Percentiles rank a stretch among this genome's conserved stretches.
These are phyloP conservation scores for Sepioteuthis lessoniana DNA, from an alignment of 2,888 invertebrate species.

Conservation along the genomic window DNA sequence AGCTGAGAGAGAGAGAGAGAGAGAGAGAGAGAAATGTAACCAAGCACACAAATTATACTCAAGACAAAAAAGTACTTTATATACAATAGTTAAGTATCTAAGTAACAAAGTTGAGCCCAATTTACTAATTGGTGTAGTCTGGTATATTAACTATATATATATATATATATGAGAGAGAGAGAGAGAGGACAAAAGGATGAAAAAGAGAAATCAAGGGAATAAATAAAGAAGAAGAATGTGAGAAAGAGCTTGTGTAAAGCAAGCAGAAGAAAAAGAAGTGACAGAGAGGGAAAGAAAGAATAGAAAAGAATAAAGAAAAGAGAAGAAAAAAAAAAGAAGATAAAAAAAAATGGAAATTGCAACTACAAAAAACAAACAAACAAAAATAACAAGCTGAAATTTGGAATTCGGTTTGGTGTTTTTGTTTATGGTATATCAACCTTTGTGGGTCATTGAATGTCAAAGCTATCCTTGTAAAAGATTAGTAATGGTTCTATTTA, in stretches of 20 bases:
- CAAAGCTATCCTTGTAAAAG: too few relatives aligned
- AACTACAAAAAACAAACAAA: background rate
- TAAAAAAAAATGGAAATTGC: background rate
- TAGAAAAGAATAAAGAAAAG: background rate
- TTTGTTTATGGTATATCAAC: too few relatives aligned
- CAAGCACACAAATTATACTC: background rate
- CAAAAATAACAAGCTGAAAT: too few relatives aligned
- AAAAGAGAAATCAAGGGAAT: background rate
- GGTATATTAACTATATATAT: background rate
- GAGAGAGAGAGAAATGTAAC: background rate
- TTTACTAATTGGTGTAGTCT: background rate
- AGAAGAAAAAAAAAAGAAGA: background rate
- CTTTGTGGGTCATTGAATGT: too few relatives aligned
- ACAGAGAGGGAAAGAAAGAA: background rate
- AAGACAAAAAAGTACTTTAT: conserved; percentile 8
- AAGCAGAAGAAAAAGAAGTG: background rate
- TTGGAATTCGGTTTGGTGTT: too few relatives aligned
- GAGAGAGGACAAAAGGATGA: background rate
- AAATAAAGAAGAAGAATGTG: background rate
- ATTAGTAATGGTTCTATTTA: too few relatives aligned
- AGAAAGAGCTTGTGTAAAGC: background rate
- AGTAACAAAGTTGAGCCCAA: background rate
- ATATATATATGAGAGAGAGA: too few relatives aligned
- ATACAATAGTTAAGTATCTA: background rate
- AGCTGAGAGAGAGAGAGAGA: too few relatives aligned